These are phyloP conservation scores for Drosophila rhopaloa DNA, from an alignment of 1,140 invertebrate genomes.

Conservation along the genomic window DNA sequence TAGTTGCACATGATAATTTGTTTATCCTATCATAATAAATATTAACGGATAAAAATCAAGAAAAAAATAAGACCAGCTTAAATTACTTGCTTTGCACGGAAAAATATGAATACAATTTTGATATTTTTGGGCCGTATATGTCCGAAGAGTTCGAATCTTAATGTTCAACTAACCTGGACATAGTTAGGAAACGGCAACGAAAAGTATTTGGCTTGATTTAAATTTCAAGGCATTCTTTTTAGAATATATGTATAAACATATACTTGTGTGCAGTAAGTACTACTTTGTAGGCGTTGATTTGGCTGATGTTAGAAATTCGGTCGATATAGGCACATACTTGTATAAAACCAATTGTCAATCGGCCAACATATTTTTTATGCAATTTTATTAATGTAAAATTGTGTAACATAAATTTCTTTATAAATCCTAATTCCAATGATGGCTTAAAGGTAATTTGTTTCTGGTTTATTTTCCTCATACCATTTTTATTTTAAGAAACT, in stretches of 20 bases:
- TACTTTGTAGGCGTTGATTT: too few relatives aligned
- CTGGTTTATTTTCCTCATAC: background rate
- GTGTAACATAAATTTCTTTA: background rate
- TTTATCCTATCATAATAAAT: background rate
- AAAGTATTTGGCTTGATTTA: background rate
- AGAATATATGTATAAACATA: too few relatives aligned
- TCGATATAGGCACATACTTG: too few relatives aligned
- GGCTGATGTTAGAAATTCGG: too few relatives aligned
- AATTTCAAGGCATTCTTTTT: slow-evolving; percentile 11
- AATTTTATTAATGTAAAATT: background rate
- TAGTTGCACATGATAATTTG: slow-evolving; percentile 38
- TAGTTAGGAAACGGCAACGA: background rate
- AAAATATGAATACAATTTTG: slow-evolving; percentile 1
- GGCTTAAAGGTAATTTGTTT: slow-evolving; percentile 6
- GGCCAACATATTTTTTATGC: background rate
- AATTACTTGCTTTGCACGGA: background rate
- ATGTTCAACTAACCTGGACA: slow-evolving; percentile 1
- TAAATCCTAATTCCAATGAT: slow-evolving; percentile 53
- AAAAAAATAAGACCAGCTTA: background rate
- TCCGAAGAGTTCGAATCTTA: slow-evolving; percentile 34
- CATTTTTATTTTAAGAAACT: background rate
- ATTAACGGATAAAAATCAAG: too few relatives aligned
- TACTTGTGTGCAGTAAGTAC: too few relatives aligned
- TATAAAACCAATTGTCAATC: background rate
- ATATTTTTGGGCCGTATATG: slow-evolving; percentile 6